These are phyloP conservation scores for Dendrocincla fuliginosa DNA, from an alignment of 2,797 vertebrate species.

Conservation along the genomic window DNA sequence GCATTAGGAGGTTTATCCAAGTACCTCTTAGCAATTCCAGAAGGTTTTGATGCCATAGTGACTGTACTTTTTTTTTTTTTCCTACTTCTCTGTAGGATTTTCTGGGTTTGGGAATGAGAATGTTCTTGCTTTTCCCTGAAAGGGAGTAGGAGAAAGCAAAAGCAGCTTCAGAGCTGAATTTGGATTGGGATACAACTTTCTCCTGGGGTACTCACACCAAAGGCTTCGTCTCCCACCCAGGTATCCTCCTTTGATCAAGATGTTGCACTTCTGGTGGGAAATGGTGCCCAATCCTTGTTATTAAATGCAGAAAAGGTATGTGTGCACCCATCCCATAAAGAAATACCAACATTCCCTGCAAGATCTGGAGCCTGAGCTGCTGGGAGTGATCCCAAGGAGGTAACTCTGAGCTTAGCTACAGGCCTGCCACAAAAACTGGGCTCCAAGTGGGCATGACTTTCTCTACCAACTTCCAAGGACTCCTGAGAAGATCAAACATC, in stretches of 20 bases:
- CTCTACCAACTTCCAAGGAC: not conserved
- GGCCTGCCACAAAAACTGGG: not conserved
- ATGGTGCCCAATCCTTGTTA: not conserved
- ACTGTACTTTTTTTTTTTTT: not conserved
- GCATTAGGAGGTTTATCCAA: not conserved
- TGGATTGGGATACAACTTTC: not conserved
- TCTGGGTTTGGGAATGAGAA: not conserved
- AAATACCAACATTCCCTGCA: not conserved
- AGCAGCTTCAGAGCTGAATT: not conserved
- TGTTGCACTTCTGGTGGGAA: not conserved
- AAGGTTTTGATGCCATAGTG: not conserved
- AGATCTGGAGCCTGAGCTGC: not conserved
- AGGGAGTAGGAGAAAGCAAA: not conserved
- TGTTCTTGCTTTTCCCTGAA: not conserved
- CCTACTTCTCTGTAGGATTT: not conserved
- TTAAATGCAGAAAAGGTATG: not conserved
- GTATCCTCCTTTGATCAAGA: not conserved
- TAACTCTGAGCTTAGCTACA: not conserved
- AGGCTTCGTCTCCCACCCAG: not conserved
- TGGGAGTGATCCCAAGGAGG: not conserved
- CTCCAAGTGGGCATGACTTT: not conserved
- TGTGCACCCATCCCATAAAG: not conserved
- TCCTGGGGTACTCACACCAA: accelerated
- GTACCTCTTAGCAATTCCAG: not conserved
- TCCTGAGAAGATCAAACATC: not conserved